Evolutionary conservation across 2,113 vertebrate genomes (phyloP).

Genomic region (Hydrolagus affinis): DNA sequence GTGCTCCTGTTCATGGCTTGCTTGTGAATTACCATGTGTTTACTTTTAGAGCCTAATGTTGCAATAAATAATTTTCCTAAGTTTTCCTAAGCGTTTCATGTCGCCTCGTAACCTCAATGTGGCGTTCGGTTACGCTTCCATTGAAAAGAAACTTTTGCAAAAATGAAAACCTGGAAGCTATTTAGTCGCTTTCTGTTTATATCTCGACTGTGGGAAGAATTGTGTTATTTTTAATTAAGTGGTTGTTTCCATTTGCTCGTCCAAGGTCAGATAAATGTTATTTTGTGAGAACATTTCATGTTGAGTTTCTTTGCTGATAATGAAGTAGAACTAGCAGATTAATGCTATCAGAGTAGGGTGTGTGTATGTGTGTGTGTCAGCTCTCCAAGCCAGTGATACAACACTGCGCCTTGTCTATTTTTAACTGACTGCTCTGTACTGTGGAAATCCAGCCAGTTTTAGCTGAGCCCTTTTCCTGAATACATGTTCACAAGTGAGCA

Average conservation of each 20-base stretch:
- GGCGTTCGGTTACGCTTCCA: background rate
- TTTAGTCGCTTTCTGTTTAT: background rate
- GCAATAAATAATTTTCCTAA: background rate
- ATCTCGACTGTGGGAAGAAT: slow-evolving; percentile 24
- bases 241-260: slow-evolving; percentile 42
- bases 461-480: slow-evolving; percentile 53
- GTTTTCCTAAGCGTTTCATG: background rate
- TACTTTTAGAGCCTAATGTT: background rate
- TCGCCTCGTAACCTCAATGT: background rate
- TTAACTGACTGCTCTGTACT: slow-evolving; percentile 71
- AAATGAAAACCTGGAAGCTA: background rate
- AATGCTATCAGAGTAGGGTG: slow-evolving; percentile 60
- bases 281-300: slow-evolving; percentile 38
- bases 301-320: slow-evolving; percentile 46
- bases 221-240: slow-evolving; percentile 39
- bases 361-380: slow-evolving; percentile 47
- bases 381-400: slow-evolving; percentile 63
- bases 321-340: slow-evolving; percentile 48
- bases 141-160: background rate
- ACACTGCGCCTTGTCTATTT: slow-evolving; percentile 68
- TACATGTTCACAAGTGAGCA: slow-evolving; percentile 36
- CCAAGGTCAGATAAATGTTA: slow-evolving; percentile 39
- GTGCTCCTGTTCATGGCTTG: background rate
- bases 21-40: background rate
- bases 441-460: slow-evolving; percentile 56